Base-by-base conservation (phyloP, 1,140 invertebrate genomes). In the Ceratina australensis region DNA sequence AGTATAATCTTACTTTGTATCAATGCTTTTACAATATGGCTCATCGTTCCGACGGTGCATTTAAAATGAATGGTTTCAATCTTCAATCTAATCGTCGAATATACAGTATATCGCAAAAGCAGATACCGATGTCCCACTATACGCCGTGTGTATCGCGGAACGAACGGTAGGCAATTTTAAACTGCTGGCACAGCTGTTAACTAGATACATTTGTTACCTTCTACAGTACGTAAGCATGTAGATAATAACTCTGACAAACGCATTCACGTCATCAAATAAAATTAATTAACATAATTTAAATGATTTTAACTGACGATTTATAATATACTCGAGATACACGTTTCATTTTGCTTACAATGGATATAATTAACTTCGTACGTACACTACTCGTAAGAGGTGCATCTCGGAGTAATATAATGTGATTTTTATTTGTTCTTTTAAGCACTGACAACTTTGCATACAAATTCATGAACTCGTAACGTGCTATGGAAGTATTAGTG, bases 141-240 rank as follows among this genome's bases (percentile, higher is more conserved):
- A 78, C 79, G 60, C 69, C 85, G 20, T 60, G 20, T 71, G 76
- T 85, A n/a, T n/a, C n/a, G 80, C 73, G 72, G 81, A 83, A 82
- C 80, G 68, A 69, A 75, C 79, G 82, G 86, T 78, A 72, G 74
- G 73, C 83, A 87, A 87, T 82, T 90, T 89, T 82, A 82, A 89
- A 89, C 81, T 78, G 66, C 63, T 80, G 78, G 52, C 67, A 71
- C 60, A 83, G 78, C 82, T 83, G 80, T 75, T 75, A 71, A 18
- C 63, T 67, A 47, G 56, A 69, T 79, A 82, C 50, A 15, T 61
- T 24, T 69, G 26, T 33, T 82, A 52, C 20, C 50, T 72, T 20
- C 28, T 50, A 73, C 54, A 71, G 60, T 18, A 73, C 16, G 3
- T 24, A 42, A 66, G 61, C 50, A 24, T 66, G 57, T 12, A 60